Percentiles rank a stretch among this genome's conserved stretches.
These are phyloP conservation scores for Coregonus ussuriensis DNA, from an alignment of 2,797 vertebrate genomes.

Conservation along the genomic window DNA sequence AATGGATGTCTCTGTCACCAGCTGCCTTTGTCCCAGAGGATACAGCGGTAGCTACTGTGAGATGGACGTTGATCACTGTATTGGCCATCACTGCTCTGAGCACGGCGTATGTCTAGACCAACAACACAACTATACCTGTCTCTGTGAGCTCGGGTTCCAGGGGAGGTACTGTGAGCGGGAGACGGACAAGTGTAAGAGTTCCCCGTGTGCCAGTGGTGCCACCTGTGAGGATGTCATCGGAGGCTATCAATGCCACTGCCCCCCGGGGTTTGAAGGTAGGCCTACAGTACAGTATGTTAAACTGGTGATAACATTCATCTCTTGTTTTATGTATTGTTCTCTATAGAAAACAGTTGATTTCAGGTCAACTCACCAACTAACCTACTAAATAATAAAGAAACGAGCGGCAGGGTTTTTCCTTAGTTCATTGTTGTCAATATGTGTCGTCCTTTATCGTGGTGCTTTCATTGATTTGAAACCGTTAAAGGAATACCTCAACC, in stretches of 20 bases:
- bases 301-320: neutral
- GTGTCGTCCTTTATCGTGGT: neutral
- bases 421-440: neutral
- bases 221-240: constrained; percentile 75
- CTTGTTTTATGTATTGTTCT: neutral
- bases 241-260: constrained; percentile 76
- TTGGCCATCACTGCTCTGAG: constrained; percentile 75
- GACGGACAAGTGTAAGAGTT: constrained; percentile 78
- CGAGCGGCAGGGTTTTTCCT: neutral
- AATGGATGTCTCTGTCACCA: constrained; percentile 40
- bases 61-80: constrained; percentile 71
- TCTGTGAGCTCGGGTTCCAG: constrained; percentile 74
- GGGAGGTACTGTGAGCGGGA: constrained; percentile 78
- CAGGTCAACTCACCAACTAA: neutral
- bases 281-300: neutral
- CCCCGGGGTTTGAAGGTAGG: constrained; percentile 79
- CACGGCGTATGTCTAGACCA: constrained; percentile 72
- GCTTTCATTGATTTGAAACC: neutral
- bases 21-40: constrained; percentile 77
- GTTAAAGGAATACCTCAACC: neutral
- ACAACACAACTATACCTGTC: constrained; percentile 77
- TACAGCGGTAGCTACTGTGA: constrained; percentile 73
- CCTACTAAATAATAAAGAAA: neutral
- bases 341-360: neutral
- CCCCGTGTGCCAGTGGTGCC: constrained; percentile 75